Base-by-base conservation (phyloP, 2,888 invertebrate species). In the Amiota minor region DNA sequence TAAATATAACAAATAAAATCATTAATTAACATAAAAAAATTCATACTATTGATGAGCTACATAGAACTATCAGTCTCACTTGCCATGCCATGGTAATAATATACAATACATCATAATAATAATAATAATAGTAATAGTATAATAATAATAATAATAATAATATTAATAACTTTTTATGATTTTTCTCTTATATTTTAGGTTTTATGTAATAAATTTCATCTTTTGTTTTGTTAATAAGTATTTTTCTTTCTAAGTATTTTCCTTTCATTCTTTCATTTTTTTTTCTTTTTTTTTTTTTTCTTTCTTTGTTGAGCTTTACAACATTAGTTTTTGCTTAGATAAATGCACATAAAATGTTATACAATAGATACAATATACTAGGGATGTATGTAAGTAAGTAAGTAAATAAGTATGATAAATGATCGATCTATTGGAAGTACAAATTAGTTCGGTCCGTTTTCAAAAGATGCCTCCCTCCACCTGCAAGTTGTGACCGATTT, bases 21-120 rank as follows among this genome's bases (percentile, higher is more conserved):
- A 35, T 65, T 75, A 68, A 68, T 35, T 68, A 68, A 68, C 53
- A 53, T 50, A 56, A 50, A 68, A 68, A 68, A 68, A 68, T 68
- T 53, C 50, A 68, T 72, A 16, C 74, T 73, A 55, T 80, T 76
- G 82, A 77, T 81, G 81, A 81, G 77, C 81, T 83, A 85, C 77
- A 79, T 80, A 87, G 80, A 85, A 83, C 86, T 87, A 87, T 87
- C 87, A 87, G 87, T 87, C 87, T 87, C 87, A 87, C 88, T 79
- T 87, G 78, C 81, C 81, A 85, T 87, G 85, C 85, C 84, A 83
- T 83, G 75, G 78, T 77, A 79, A 79, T 76, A 77, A 77, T 69
- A n/a, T 49, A 14, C 55, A 50, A 49, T 23, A 45, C 14, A 67
- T 49, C 18, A 50, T 45, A 49, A 49, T 16, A n/a, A 12, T 16